Base-by-base conservation (phyloP, 2,113 vertebrate genomes). In the Pao palembangensis region DNA sequence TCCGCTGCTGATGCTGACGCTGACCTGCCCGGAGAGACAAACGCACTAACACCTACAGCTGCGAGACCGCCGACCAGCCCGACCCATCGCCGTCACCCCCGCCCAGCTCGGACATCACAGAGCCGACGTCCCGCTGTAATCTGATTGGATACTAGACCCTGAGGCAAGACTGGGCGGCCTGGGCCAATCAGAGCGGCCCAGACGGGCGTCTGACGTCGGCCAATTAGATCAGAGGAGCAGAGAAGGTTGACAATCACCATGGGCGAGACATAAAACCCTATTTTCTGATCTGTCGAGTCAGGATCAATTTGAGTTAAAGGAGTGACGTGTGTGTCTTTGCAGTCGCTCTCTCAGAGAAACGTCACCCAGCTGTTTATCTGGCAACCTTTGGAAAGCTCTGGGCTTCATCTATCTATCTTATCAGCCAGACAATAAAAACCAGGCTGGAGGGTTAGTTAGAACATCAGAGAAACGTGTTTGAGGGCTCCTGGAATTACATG, bases 141-240 rank as follows among this genome's bases (percentile, higher is more conserved):
- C 52, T 17, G 66, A 85, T 83, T 83, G 81, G 83, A 58, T 19
- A 8, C 44, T 14, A 10, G 43, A 58, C 71, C 83, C 71, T 1
- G 20, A 69, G 78, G 83, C 78, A 19, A 79, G 1, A 8, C 3
- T 10, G 49, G 18, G 15, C 34, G 46, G 17, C 51, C 15, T 2
- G 2, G 17, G 51, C 76, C 76, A 78, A 76, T 78, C 42, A 4
- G 64, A 70, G 34, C 4, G 1, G 34, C 56, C 25, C 6, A 0
- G 3, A 31, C 4, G 0, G 3, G n/a, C 3, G 16, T 64, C 57
- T 73, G 58, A 43, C 20, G 17, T 59, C 31, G 31, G 44, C 49
- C 67, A 66, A 85, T 85, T 75, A 73, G 61, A 81, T 78, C 55
- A 73, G 6, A 62, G 53, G 8, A 2, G 11, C 6, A 0, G 44